These are phyloP conservation scores for Regulus satrapa DNA, from an alignment of 2,113 vertebrate species.

Conservation along the genomic window DNA sequence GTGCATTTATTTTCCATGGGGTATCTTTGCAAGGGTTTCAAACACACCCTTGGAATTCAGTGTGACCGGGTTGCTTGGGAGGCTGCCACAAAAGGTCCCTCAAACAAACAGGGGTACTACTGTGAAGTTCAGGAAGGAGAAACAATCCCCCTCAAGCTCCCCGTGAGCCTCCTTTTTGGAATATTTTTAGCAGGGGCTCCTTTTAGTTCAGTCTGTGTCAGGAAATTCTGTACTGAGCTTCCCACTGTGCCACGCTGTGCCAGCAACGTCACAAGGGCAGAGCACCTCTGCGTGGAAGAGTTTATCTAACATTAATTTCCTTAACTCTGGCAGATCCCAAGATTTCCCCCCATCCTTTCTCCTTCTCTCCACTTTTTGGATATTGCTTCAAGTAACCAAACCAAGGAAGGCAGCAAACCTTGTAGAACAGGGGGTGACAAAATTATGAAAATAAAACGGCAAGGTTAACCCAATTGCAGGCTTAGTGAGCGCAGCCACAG, in stretches of 20 bases:
- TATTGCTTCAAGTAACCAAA: not conserved
- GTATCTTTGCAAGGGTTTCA: not conserved
- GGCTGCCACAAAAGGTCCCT: not conserved
- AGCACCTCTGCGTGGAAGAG: fast-evolving
- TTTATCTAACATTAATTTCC: not conserved
- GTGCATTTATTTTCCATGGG: not conserved
- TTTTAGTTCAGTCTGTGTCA: not conserved
- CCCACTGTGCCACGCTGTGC: fast-evolving
- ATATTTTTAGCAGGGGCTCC: not conserved
- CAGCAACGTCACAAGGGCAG: fast-evolving
- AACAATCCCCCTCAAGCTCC: not conserved
- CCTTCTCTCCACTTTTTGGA: not conserved
- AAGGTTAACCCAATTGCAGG: not conserved
- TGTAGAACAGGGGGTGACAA: not conserved
- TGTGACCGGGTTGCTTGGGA: not conserved
- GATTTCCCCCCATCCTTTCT: not conserved
- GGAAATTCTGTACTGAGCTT: not conserved
- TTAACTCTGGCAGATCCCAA: not conserved
- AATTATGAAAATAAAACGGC: not conserved
- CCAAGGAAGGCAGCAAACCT: not conserved
- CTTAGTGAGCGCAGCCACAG: not conserved
- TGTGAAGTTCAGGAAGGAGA: not conserved
- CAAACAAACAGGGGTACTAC: not conserved
- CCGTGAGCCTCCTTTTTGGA: not conserved
- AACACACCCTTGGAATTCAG: not conserved